These are phyloP conservation scores for Parnassius mnemosyne DNA, from an alignment of 2,888 invertebrate species.

Conservation along the genomic window DNA sequence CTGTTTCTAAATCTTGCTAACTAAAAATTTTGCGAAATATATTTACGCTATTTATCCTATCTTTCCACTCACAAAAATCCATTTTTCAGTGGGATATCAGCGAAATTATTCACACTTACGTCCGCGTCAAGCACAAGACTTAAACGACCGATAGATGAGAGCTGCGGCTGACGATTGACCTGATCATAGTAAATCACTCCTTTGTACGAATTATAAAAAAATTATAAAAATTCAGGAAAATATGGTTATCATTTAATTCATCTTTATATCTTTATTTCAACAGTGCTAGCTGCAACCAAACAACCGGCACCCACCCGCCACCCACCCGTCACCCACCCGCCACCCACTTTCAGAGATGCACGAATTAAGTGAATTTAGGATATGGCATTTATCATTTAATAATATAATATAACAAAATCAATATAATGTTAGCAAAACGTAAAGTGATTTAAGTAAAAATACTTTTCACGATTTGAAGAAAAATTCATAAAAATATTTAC, in stretches of 20 bases:
- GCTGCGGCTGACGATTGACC: neutral
- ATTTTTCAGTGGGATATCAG: conserved; percentile 4
- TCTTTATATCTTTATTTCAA: neutral
- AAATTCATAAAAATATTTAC: no score
- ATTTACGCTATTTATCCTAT: neutral
- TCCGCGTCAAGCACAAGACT: conserved; percentile 12
- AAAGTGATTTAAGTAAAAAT: no score
- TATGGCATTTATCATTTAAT: neutral
- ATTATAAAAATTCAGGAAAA: no score
- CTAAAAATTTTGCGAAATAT: neutral
- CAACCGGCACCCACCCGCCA: no score
- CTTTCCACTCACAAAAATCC: neutral
- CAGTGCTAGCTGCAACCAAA: no score
- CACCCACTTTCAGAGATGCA: neutral
- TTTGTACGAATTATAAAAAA: neutral
- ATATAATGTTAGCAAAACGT: no score
- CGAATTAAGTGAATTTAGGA: neutral
- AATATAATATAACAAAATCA: no score
- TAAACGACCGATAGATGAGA: conserved; percentile 20
- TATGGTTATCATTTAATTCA: neutral
- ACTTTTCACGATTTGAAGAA: no score
- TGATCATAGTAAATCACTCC: no score
- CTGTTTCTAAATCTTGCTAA: neutral
- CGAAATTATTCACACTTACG: neutral
- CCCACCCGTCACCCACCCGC: no score